Evolutionary conservation across 2,797 vertebrate species (phyloP), one percentile per base, ranked within the genome.

Genomic region (Manis pentadactyla): DNA sequence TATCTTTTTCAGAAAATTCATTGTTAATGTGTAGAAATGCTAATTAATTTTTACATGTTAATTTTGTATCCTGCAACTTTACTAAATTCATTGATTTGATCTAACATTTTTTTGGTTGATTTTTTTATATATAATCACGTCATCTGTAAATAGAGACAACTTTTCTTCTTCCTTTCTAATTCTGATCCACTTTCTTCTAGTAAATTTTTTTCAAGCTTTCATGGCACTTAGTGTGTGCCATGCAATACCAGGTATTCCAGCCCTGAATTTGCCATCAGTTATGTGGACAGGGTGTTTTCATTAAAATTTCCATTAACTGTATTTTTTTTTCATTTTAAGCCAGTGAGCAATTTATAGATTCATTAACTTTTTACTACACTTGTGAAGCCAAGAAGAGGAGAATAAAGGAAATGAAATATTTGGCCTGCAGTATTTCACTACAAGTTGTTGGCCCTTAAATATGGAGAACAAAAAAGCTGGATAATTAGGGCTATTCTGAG

Each of bases 261-360:
- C 55, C 87, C 88, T 53, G 31, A 73, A 29, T 94, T 97, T 91
- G 75, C 90, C 74, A 88, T 97, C 93, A 87, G 63, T 92, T 95
- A 31, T 69, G 69, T 27, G 42, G 90, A 96, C 3, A 7, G 88
- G 74, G 51, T 66, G 19, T 96, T 97, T 93, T 97, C 95, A 97
- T 98, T 97, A 97, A 98, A 97, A 97, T 98, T 97, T 98, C 98
- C 97, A 97, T 98, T 97, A 97, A 73, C 96, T 95, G 55, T 93
- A 90, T 96, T 94, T 96, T 88, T 74, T 69, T 85, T 93, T 77
- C 49, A 51, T 86, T 90, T 61, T 23, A 95, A 97, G 49, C 94
- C 91, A 91, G 92, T 97, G 97, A 97, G 92, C 96, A 96, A 97
- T 97, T 98, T 97, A 97, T 97, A 97, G 96, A 97, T 97, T 97